These are phyloP conservation scores for Melopsittacus undulatus DNA, from an alignment of 2,797 vertebrate genomes.

Conservation along the genomic window DNA sequence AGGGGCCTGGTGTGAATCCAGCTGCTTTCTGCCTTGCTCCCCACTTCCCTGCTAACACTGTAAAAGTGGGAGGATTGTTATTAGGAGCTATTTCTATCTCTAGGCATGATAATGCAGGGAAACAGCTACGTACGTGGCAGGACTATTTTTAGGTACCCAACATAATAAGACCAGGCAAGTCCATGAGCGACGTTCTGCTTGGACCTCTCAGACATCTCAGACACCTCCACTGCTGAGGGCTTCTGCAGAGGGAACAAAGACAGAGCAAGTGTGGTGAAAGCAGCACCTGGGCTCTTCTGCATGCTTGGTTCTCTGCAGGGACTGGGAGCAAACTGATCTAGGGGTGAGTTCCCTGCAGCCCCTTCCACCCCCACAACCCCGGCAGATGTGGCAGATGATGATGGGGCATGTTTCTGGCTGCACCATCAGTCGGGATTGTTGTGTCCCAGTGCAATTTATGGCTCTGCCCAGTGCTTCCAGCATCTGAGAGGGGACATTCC, in stretches of 20 bases:
- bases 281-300: not conserved
- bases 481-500: not conserved
- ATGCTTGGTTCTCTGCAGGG: not conserved
- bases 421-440: fast-evolving
- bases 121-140: constrained; percentile 81
- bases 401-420: not conserved
- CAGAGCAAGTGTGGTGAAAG: not conserved
- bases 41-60: not conserved
- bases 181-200: constrained; percentile 89
- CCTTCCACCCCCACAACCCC: not conserved
- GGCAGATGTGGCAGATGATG: not conserved
- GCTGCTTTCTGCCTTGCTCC: not conserved
- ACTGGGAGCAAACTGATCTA: not conserved
- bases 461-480: not conserved
- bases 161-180: constrained; percentile 90
- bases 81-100: constrained; percentile 1
- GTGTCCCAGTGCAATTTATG: not conserved
- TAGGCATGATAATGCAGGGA: not conserved
- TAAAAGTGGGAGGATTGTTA: not conserved
- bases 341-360: not conserved
- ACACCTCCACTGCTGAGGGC: constrained; percentile 81
- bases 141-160: constrained; percentile 87
- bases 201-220: constrained; percentile 81
- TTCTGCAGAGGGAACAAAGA: constrained; percentile 25
- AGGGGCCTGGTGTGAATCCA: not conserved